Conservation (phyloP, 35 echinoderm and acorn worm genomes). For the Lytechinus pictus region DNA sequence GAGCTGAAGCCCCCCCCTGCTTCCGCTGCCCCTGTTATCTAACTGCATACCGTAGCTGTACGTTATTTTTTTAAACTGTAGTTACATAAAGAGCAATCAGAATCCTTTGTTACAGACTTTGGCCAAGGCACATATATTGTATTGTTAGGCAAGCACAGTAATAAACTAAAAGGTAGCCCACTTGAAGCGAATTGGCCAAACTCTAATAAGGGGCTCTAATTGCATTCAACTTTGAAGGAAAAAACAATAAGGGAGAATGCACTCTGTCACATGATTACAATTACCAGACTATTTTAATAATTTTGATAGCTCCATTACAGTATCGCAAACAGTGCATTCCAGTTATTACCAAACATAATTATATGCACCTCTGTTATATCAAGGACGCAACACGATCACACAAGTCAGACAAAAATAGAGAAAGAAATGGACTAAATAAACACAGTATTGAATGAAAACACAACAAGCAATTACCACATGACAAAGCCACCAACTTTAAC, state of each 20-base stretch:
- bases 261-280: background rate
- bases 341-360: background rate
- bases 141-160: no score
- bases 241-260: background rate
- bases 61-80: no score
- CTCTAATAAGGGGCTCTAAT: no score
- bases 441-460: background rate
- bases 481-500: background rate
- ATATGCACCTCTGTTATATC: background rate
- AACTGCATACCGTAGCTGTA: no score
- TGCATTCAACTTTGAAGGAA: no score
- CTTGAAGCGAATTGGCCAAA: no score
- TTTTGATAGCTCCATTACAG: background rate
- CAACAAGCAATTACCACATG: background rate
- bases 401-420: background rate
- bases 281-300: background rate
- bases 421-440: background rate
- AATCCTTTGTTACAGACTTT: no score
- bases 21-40: no score
- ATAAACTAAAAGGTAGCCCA: no score
- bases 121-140: no score
- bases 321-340: background rate
- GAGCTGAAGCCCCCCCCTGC: no score
- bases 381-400: background rate
- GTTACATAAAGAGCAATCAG: no score